Evolutionary conservation across 2,797 vertebrate genomes (phyloP), one percentile per base, ranked within the genome.

Genomic region (Remorina albescens): DNA sequence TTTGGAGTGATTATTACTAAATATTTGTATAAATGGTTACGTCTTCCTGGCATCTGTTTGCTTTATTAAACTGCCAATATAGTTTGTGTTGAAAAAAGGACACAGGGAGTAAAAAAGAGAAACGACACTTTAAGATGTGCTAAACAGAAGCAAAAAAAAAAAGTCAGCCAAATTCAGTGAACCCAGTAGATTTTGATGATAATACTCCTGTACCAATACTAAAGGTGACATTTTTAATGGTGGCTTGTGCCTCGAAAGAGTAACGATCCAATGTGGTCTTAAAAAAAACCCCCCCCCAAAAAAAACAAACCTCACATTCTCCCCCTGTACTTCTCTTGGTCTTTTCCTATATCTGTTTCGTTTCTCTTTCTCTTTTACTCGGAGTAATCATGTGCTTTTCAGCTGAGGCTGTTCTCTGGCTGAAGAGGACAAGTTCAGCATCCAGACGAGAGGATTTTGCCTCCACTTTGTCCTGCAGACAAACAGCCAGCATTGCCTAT

Each of bases 401-500:
- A 50, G 30, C 41, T 23, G 7, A 59, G 36, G 12, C 0, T 58
- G 61, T 57, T 30, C 25, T 32, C 62, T 50, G 23, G 6, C 26
- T 53, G n/a, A 42, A 62, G 63, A 23, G 19, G 10, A n/a, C n/a
- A n/a, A 50, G 42, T 4, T 37, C 28, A 36, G 36, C 59, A 55
- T 60, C 75, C 58, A 53, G 71, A 46, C 56, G 67, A 70, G 54
- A 76, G 66, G 76, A 80, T 44, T 71, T 60, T 42, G 47, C 65
- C 65, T 70, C 50, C 71, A 18, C 78, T 72, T 53, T 77, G 44
- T 67, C 74, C 54, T 69, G 15, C 37, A 60, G 58, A 73, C 37
- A 75, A 80, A 84, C 62, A 72, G 63, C 67, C 74, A 61, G 67
- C 84, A 84, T 91, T 93, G 76, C 92, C 93, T 93, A 92, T 93